These are phyloP conservation scores for Tachycineta bicolor DNA, from an alignment of 2,113 vertebrate genomes.

Conservation along the genomic window DNA sequence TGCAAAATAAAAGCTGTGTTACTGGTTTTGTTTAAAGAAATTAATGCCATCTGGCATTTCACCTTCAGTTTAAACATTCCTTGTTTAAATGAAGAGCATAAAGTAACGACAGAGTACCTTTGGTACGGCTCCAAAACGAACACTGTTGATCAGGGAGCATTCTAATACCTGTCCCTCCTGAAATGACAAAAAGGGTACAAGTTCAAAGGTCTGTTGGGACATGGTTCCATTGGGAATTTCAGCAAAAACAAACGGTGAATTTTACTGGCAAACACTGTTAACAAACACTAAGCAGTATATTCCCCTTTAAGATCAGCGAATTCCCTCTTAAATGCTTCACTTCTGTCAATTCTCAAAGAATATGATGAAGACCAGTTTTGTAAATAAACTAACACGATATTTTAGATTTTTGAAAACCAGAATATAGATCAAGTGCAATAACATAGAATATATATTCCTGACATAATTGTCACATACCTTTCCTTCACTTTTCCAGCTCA, in stretches of 20 bases:
- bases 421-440: neutral
- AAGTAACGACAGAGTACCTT: constrained; percentile 79
- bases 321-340: neutral
- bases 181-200: constrained; percentile 23
- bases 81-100: neutral
- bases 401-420: neutral
- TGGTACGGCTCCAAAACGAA: constrained; percentile 86
- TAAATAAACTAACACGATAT: neutral
- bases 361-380: neutral
- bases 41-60: neutral
- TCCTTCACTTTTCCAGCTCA: constrained; percentile 97
- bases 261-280: neutral
- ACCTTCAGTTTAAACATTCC: neutral
- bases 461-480: constrained; percentile 79
- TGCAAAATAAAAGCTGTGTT: neutral
- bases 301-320: neutral
- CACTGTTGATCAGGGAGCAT: constrained; percentile 97
- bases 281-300: neutral
- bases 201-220: neutral
- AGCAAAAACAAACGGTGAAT: neutral
- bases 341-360: neutral
- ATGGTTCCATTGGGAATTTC: neutral
- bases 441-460: neutral
- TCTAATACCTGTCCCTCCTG: constrained; percentile 97
- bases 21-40: neutral